Conservation (phyloP, 2,797 vertebrate genomes). For the Balearica regulorum region DNA sequence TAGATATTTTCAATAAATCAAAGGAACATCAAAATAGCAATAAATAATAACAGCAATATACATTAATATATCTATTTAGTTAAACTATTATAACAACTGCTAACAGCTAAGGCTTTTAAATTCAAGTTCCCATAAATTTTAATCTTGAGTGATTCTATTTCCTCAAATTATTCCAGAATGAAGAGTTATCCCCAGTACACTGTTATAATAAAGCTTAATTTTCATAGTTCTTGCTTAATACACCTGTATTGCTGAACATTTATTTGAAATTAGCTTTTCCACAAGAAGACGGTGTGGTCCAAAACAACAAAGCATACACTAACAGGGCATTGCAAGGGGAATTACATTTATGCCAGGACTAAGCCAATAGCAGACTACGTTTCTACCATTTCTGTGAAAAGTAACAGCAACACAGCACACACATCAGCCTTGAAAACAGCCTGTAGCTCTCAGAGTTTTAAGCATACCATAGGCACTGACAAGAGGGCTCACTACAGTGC, state of each 20-base stretch:
- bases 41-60: background rate
- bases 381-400: background rate
- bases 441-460: background rate
- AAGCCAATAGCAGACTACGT: background rate
- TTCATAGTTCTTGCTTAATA: background rate
- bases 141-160: background rate
- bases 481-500: background rate
- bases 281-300: background rate
- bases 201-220: background rate
- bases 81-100: background rate
- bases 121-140: background rate
- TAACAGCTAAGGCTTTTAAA: background rate
- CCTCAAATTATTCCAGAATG: background rate
- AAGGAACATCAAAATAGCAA: background rate
- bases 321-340: background rate
- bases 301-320: background rate
- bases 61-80: background rate
- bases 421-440: background rate
- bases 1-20: background rate
- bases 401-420: background rate
- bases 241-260: background rate
- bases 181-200: background rate
- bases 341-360: background rate
- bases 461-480: background rate
- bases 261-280: background rate